Conservation (phyloP, 2,797 vertebrate species). For the Sebastes miniatus region DNA sequence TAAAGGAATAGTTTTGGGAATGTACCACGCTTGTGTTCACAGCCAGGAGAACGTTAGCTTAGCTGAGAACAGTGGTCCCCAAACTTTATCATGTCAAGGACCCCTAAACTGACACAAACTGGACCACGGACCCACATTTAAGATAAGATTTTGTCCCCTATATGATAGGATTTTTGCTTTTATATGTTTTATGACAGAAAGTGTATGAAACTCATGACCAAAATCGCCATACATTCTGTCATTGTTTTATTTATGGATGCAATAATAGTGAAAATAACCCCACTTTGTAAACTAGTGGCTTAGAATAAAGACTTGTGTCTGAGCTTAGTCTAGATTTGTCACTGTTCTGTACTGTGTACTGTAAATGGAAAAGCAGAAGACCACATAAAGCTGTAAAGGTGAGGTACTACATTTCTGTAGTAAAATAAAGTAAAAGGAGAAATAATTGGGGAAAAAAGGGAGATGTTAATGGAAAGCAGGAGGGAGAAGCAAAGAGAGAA, state of each 20-base stretch:
- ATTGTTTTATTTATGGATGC: no score
- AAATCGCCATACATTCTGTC: no score
- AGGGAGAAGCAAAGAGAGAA: not conserved
- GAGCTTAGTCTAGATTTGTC: not conserved
- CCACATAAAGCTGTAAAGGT: not conserved
- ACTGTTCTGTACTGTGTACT: no score
- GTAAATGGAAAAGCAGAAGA: not conserved
- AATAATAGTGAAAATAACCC: no score
- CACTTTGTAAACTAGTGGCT: fast-evolving
- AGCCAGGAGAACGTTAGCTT: not conserved
- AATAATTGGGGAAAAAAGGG: not conserved
- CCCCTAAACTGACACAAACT: no score
- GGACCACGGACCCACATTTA: no score
- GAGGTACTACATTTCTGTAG: not conserved
- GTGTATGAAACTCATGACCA: no score
- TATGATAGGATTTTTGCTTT: no score
- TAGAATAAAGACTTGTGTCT: not conserved
- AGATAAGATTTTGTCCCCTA: no score
- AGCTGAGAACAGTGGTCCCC: fast-evolving
- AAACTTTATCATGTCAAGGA: no score
- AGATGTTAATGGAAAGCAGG: not conserved
- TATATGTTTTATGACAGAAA: no score
- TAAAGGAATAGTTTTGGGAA: not conserved
- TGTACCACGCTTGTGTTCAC: not conserved
- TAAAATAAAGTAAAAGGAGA: not conserved